Evolutionary conservation across 2,113 vertebrate genomes (phyloP).

Genomic region (Ciconia boyciana): DNA sequence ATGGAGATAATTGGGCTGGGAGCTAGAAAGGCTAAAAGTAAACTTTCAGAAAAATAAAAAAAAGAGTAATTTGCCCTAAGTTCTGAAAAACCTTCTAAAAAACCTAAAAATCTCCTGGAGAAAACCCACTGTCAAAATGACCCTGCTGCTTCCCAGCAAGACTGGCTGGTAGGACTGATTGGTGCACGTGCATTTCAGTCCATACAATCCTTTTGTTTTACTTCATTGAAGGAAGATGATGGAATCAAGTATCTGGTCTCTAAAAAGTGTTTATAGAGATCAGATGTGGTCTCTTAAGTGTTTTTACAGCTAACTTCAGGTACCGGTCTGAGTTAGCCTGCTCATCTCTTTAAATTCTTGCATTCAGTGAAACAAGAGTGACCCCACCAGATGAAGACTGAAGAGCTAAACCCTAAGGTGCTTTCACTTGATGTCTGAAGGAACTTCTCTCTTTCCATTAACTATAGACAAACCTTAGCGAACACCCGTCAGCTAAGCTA

Average conservation of each 20-base stretch:
- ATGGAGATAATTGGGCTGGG: background rate
- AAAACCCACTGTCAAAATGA: background rate
- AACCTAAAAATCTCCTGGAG: background rate
- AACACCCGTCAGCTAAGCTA: background rate
- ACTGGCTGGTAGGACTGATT: background rate
- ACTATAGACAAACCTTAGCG: background rate
- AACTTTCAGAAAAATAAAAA: background rate
- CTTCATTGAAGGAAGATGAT: background rate
- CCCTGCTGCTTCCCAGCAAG: background rate
- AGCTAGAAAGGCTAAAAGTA: background rate
- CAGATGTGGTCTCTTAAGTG: background rate
- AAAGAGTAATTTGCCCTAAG: background rate
- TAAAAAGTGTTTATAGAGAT: background rate
- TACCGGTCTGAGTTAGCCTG: background rate
- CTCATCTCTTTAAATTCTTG: background rate
- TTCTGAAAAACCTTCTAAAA: background rate
- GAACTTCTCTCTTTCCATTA: background rate
- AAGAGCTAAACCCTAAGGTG: background rate
- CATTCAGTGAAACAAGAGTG: slow-evolving; percentile 26
- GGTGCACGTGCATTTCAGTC: background rate
- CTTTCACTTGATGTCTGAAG: background rate
- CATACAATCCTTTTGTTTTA: background rate
- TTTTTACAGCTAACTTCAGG: background rate
- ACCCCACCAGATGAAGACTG: slow-evolving; percentile 35
- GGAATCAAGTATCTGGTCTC: background rate